Percentiles rank a stretch among this genome's conserved stretches.
These are phyloP conservation scores for Lycodopsis pacificus DNA, from an alignment of 2,797 vertebrate genomes.

Conservation along the genomic window DNA sequence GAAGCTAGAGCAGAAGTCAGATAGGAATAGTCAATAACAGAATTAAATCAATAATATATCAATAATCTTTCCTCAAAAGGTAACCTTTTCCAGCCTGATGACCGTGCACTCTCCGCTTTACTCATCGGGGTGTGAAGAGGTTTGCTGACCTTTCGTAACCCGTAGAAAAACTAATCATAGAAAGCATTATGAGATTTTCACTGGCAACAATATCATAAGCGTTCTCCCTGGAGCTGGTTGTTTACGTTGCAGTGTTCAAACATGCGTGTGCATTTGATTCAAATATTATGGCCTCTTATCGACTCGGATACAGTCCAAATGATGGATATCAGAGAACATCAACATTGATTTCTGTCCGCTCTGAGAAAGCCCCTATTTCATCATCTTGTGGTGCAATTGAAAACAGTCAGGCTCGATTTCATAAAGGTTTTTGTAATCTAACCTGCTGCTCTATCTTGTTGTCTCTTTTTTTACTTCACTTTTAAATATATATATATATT, in stretches of 20 bases:
- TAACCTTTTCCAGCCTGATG: background rate
- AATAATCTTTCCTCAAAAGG: background rate
- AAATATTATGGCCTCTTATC: slow-evolving; percentile 33
- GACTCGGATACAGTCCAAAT: slow-evolving; percentile 64
- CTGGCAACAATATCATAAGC: slow-evolving; percentile 11
- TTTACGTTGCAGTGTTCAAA: slow-evolving; percentile 35
- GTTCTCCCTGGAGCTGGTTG: slow-evolving; percentile 25
- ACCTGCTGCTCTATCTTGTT: slow-evolving; percentile 5
- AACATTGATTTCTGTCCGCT: slow-evolving; percentile 74
- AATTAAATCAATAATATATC: too few relatives aligned
- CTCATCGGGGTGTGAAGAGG: background rate
- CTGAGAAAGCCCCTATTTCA: slow-evolving; percentile 64
- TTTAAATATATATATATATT: background rate
- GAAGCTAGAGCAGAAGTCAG: background rate
- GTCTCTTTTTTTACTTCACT: slow-evolving; percentile 7
- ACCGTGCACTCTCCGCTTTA: background rate
- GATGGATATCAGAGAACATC: slow-evolving; percentile 75
- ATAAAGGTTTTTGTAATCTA: slow-evolving; percentile 22
- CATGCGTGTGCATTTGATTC: slow-evolving; percentile 25
- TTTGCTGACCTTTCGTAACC: slow-evolving; percentile 32
- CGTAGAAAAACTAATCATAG: slow-evolving; percentile 19
- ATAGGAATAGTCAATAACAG: too few relatives aligned
- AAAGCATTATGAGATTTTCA: slow-evolving; percentile 40
- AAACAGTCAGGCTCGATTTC: slow-evolving; percentile 44
- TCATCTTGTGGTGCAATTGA: slow-evolving; percentile 59